Evolutionary conservation across 1,140 invertebrate genomes (phyloP).

Genomic region (Archivesica marissinica): DNA sequence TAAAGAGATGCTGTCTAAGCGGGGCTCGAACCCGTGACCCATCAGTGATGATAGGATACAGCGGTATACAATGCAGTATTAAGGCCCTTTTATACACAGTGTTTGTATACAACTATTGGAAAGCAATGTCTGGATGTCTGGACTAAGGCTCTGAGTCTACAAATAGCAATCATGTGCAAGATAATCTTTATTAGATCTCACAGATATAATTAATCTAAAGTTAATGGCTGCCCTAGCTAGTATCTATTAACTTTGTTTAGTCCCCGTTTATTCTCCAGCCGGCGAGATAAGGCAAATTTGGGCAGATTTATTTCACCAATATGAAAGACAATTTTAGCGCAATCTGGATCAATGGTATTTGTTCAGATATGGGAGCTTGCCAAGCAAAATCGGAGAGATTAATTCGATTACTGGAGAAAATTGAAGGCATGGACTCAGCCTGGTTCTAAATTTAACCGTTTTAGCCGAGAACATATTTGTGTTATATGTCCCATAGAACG

Average conservation of each 20-base stretch:
- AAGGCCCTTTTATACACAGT: too few relatives aligned
- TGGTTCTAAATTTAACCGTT: background rate
- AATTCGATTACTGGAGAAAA: slow-evolving; percentile 14
- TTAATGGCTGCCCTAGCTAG: background rate
- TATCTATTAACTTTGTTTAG: slow-evolving; percentile 2
- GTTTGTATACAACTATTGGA: too few relatives aligned
- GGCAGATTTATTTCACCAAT: background rate
- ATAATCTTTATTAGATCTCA: slow-evolving; percentile 13
- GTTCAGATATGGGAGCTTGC: slow-evolving; percentile 10
- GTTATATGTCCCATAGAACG: too few relatives aligned
- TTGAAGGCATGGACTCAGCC: background rate
- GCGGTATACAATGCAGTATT: too few relatives aligned
- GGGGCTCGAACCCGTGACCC: too few relatives aligned
- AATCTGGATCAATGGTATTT: background rate
- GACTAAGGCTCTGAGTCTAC: background rate
- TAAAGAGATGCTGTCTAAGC: too few relatives aligned
- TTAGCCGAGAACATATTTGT: background rate
- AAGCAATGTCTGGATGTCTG: background rate
- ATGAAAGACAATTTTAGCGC: background rate
- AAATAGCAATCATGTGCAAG: background rate
- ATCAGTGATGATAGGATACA: too few relatives aligned
- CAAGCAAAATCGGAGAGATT: background rate
- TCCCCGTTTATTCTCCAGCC: background rate
- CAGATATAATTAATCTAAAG: background rate
- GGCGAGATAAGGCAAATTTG: background rate